A percentile compares a stretch with the other conserved stretches of the same genome.
These are phyloP conservation scores for Probosciger aterrimus DNA, from an alignment of 2,113 vertebrate species.

Conservation along the genomic window DNA sequence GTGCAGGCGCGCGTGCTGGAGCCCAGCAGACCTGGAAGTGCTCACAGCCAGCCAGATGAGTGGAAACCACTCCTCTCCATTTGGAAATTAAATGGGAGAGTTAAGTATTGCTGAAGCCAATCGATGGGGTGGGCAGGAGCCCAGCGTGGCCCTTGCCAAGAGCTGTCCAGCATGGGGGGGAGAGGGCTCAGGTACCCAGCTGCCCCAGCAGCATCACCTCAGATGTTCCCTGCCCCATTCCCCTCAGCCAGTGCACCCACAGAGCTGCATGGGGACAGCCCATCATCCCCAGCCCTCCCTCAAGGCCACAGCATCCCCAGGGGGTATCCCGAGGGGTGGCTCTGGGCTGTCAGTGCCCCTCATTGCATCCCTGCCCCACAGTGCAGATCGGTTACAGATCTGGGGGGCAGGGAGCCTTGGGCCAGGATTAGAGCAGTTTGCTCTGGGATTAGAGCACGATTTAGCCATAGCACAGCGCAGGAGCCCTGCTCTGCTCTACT, in stretches of 20 bases:
- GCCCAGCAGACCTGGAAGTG: neutral
- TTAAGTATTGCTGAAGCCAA: constrained; percentile 10
- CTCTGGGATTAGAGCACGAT: constrained; percentile 61
- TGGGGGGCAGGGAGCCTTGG: neutral
- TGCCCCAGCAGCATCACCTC: neutral
- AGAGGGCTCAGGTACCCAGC: neutral
- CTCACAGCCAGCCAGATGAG: neutral
- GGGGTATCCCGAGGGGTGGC: no score
- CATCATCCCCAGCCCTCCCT: neutral
- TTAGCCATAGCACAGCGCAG: constrained; percentile 1
- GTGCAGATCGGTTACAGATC: neutral
- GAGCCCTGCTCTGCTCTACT: constrained; percentile 25
- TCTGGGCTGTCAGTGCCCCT: neutral
- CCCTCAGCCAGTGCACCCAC: neutral
- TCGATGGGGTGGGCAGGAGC: constrained; percentile 4
- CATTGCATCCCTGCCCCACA: neutral
- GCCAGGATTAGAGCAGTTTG: constrained; percentile 61
- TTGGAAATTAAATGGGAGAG: constrained; percentile 50
- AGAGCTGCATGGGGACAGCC: no score
- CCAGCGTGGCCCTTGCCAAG: neutral
- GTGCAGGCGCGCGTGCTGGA: neutral
- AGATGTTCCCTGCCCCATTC: neutral
- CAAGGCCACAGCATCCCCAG: neutral
- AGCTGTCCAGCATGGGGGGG: neutral
- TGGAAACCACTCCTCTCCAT: neutral